These are phyloP conservation scores for Anguilla pacifica DNA, from an alignment of 2,797 vertebrate species.

Conservation along the genomic window DNA sequence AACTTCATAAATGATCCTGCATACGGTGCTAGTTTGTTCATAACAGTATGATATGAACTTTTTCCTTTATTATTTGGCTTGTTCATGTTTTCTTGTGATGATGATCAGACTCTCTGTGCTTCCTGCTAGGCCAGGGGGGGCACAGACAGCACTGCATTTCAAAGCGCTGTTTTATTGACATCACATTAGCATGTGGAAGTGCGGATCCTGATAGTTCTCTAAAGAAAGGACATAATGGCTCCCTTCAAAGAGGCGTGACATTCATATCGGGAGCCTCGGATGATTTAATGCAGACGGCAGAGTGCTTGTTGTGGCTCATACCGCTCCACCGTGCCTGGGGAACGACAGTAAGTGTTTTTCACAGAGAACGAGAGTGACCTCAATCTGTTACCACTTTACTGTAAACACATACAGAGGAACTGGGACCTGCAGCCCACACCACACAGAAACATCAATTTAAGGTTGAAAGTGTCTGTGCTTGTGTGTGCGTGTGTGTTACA, in stretches of 20 bases:
- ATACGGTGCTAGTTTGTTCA: neutral
- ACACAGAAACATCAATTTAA: neutral
- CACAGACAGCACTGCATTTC: neutral
- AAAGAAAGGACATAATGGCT: neutral
- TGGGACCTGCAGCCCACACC: neutral
- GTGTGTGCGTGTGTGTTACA: too few species aligned
- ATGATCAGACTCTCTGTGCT: neutral
- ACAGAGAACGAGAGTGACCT: neutral
- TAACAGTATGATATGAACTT: neutral
- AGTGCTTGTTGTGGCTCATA: neutral
- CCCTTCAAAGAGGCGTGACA: conserved; percentile 9
- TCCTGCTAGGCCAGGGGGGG: neutral
- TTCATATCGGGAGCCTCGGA: neutral
- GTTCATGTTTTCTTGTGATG: neutral
- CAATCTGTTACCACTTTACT: neutral
- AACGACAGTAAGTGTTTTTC: neutral
- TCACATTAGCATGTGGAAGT: neutral
- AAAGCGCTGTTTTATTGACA: neutral
- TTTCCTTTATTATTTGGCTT: neutral
- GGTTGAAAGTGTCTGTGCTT: neutral
- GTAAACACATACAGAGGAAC: neutral
- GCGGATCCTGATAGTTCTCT: neutral
- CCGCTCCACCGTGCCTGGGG: neutral
- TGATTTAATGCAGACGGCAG: neutral
- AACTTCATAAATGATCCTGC: neutral